A percentile compares a stretch with the other conserved stretches of the same genome.
These are phyloP conservation scores for Chrysopilus asiliformis DNA, from an alignment of 2,888 invertebrate species.

Conservation along the genomic window DNA sequence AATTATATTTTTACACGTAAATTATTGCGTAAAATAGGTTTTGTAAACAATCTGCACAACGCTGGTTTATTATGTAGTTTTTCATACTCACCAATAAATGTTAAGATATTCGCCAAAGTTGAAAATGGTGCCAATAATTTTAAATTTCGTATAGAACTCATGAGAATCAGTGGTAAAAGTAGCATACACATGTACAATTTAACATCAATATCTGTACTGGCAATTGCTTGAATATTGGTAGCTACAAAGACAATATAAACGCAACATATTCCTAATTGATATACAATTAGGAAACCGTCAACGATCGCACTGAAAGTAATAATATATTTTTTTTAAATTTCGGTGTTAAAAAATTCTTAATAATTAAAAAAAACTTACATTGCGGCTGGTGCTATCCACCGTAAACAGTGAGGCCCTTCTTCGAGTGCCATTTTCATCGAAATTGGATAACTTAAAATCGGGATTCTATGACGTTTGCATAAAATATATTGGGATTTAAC, in stretches of 20 bases:
- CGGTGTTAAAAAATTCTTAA: constrained; percentile 3
- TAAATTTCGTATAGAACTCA: constrained; percentile 61
- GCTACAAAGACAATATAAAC: constrained; percentile 73
- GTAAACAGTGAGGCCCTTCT: constrained; percentile 54
- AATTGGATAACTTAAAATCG: constrained; percentile 70
- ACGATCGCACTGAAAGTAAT: constrained; percentile 46
- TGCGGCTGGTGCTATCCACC: constrained; percentile 45
- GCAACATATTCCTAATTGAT: constrained; percentile 81
- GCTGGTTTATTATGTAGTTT: not conserved
- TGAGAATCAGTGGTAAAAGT: constrained; percentile 50
- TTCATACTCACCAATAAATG: constrained; percentile 40
- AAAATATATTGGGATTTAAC: constrained; percentile 45
- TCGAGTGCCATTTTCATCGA: constrained; percentile 67
- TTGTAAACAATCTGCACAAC: not conserved
- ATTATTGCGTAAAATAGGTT: not conserved
- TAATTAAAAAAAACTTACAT: constrained; percentile 23
- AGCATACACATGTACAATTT: constrained; percentile 53
- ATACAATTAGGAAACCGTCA: constrained; percentile 57
- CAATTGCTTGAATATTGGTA: constrained; percentile 48
- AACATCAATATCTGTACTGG: constrained; percentile 31
- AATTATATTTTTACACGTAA: not conserved
- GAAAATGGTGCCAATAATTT: constrained; percentile 75
- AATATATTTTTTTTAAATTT: constrained; percentile 5
- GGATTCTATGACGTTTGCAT: constrained; percentile 52
- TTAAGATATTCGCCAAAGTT: constrained; percentile 65